Evolutionary conservation across 2,888 invertebrate species (phyloP).

Genomic region (Euproctis similis): DNA sequence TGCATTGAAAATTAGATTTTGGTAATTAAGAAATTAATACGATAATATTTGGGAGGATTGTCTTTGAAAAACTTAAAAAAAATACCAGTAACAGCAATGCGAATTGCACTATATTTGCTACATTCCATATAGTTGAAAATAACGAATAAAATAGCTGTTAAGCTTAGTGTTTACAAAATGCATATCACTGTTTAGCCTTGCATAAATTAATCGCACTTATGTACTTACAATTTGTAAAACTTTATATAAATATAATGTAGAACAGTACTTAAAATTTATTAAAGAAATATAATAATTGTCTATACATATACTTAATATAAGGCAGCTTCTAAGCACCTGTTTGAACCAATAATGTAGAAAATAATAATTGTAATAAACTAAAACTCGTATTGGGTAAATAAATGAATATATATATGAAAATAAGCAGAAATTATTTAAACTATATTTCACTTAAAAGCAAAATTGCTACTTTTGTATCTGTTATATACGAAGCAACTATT

Average conservation of each 20-base stretch:
- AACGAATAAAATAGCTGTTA: constrained; percentile 20
- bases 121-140: constrained; percentile 33
- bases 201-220: constrained; percentile 36
- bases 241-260: too few relatives aligned
- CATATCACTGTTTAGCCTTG: constrained; percentile 52
- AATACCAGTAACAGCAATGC: constrained; percentile 11
- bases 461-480: constrained; percentile 17
- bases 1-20: too few relatives aligned
- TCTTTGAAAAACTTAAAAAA: too few relatives aligned
- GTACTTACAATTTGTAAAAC: constrained; percentile 39
- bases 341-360: too few relatives aligned
- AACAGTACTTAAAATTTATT: constrained; percentile 30
- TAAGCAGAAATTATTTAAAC: too few relatives aligned
- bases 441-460: constrained; percentile 15
- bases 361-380: too few relatives aligned
- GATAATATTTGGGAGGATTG: too few relatives aligned
- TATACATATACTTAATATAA: constrained; percentile 11
- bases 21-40: too few relatives aligned
- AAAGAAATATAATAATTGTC: constrained; percentile 10
- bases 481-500: constrained; percentile 26
- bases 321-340: constrained; percentile 17
- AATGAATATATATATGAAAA: too few relatives aligned
- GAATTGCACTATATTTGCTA: constrained; percentile 19
- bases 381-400: too few relatives aligned
- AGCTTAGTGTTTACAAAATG: constrained; percentile 29